Conservation (phyloP, 1,140 invertebrate species). For the Apis cerana region DNA sequence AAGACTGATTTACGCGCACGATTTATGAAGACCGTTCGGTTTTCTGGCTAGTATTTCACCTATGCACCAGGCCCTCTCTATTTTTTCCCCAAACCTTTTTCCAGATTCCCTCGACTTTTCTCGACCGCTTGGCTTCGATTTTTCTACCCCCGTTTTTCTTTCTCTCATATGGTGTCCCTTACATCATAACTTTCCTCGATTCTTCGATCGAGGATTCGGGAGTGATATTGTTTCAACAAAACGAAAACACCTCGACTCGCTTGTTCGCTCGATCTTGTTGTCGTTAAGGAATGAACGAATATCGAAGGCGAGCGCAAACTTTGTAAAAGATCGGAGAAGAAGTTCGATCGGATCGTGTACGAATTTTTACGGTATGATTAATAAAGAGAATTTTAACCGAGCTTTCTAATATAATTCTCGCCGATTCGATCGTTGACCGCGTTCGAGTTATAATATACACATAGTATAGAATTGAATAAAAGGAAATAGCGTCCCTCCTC, state of each 20-base stretch:
- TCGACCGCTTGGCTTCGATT: conserved; percentile 1
- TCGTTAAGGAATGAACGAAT: no score
- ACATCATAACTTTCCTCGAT: no score
- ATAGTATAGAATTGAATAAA: conserved; percentile 11
- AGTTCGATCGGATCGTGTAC: not conserved
- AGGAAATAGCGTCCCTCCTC: not conserved
- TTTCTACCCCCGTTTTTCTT: not conserved
- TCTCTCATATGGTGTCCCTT: not conserved
- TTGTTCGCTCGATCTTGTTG: no score
- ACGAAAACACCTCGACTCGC: no score
- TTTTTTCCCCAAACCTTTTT: conserved; percentile 26
- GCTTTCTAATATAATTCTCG: conserved; percentile 38
- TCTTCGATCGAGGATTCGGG: no score
- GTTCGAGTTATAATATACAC: not conserved
- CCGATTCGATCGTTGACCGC: not conserved
- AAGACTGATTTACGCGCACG: conserved; percentile 78
- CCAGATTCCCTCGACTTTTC: not conserved
- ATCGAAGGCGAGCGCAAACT: no score
- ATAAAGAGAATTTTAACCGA: conserved; percentile 26
- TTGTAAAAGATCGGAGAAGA: no score
- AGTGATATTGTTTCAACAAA: no score
- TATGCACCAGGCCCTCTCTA: conserved; percentile 38
- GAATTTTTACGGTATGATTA: conserved; percentile 45
- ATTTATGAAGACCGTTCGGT: conserved; percentile 79
- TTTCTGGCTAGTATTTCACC: conserved; percentile 76